phyloP scores from a whole-genome alignment of 2,113 vertebrate species.

The Nyctibius bracteatus region DNA sequence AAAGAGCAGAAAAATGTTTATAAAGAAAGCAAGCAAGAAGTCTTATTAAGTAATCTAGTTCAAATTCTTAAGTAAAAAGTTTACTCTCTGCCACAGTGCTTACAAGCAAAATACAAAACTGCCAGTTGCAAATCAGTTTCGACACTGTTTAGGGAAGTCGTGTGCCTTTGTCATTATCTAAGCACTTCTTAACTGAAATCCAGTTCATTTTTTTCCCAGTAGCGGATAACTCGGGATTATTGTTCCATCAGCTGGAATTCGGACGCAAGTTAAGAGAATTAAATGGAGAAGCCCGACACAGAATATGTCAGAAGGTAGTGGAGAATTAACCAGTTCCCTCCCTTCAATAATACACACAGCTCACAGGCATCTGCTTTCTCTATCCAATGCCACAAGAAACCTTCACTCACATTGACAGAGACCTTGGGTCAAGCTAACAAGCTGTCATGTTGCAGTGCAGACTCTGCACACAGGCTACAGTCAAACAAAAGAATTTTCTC shows the following conservation, averaged over 20 bases:
- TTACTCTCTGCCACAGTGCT: conserved; percentile 11
- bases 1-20: conserved; percentile 71
- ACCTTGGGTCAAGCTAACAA: neutral
- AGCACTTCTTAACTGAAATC: neutral
- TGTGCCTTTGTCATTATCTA: neutral
- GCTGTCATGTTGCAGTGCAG: neutral
- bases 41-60: neutral
- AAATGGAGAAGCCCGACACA: neutral
- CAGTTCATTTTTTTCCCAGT: neutral
- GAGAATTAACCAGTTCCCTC: neutral
- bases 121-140: neutral
- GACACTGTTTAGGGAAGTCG: neutral
- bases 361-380: neutral
- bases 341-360: neutral
- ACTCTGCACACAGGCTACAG: neutral
- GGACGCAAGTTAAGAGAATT: neutral
- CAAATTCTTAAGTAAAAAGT: neutral
- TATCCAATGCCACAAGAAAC: neutral
- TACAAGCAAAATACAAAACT: conserved; percentile 1
- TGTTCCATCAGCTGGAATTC: neutral
- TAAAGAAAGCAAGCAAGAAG: conserved; percentile 49
- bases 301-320: neutral
- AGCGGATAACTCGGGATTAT: neutral
- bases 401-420: neutral
- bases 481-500: neutral